Conservation (phyloP, 2,797 vertebrate genomes). For the Xerus rutilus region DNA sequence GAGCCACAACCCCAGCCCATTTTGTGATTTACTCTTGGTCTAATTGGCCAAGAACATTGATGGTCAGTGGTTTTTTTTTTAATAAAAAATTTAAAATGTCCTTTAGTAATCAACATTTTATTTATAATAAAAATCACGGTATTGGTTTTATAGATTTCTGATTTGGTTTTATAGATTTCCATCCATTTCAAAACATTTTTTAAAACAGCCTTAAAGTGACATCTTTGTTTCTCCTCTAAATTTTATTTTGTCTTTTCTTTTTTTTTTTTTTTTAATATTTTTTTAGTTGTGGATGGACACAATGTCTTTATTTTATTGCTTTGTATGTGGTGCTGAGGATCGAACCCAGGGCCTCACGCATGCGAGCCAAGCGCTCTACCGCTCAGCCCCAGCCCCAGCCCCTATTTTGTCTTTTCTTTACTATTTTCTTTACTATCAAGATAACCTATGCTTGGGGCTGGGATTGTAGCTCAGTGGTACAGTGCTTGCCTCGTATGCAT, state of each 20-base stretch:
- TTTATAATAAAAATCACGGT: background rate
- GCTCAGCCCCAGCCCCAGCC: no score
- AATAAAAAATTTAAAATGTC: background rate
- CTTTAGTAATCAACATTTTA: background rate
- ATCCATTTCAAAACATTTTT: conserved; percentile 4
- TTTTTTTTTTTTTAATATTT: no score
- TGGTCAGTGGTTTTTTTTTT: background rate
- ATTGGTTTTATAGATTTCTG: background rate
- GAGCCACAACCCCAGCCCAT: no score
- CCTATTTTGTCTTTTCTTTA: background rate
- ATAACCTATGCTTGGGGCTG: background rate
- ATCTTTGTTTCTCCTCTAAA: background rate
- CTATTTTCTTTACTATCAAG: no score
- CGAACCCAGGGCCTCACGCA: no score
- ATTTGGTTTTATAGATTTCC: background rate
- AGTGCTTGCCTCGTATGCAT: no score
- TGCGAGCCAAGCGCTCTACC: no score
- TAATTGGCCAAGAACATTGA: background rate
- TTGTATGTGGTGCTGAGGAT: no score
- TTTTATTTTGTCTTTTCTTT: background rate
- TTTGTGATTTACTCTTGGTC: background rate
- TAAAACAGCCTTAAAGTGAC: background rate
- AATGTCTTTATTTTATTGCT: no score
- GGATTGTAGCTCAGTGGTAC: no score
- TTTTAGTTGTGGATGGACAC: no score